Evolutionary conservation across 2,797 vertebrate genomes (phyloP).

Genomic region (Poecilia gillii): DNA sequence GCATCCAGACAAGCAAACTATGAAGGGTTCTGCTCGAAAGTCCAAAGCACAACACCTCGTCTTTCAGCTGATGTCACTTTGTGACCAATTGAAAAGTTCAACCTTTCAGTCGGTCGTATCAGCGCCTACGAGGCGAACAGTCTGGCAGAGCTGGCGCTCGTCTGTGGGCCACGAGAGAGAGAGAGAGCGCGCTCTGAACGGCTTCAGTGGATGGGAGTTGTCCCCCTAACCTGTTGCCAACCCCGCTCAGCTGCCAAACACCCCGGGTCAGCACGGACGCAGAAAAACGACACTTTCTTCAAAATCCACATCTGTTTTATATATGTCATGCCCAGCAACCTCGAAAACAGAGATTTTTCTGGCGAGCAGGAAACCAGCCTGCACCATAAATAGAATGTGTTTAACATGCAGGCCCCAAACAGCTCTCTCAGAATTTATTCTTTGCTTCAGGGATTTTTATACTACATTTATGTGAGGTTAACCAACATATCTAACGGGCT

Average conservation of each 20-base stretch:
- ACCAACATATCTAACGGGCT: conserved; percentile 51
- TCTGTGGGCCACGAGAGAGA: conserved; percentile 26
- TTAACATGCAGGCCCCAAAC: conserved; percentile 51
- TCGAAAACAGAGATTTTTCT: conserved; percentile 50
- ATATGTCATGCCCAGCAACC: conserved; percentile 60
- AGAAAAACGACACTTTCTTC: conserved; percentile 69
- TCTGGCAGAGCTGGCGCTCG: conserved; percentile 15
- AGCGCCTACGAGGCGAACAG: conserved; percentile 16
- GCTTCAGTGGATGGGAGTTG: conserved; percentile 53
- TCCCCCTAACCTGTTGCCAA: conserved; percentile 57
- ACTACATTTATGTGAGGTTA: conserved; percentile 59
- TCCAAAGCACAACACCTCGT: not conserved
- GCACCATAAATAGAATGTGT: conserved; percentile 70
- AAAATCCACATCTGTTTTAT: conserved; percentile 68
- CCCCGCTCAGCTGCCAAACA: conserved; percentile 56
- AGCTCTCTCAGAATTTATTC: conserved; percentile 42
- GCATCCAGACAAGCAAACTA: not conserved
- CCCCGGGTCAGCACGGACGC: conserved; percentile 47
- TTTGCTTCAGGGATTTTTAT: conserved; percentile 54
- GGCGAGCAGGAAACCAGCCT: conserved; percentile 55
- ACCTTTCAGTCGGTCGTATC: not conserved
- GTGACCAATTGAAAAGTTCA: conserved; percentile 32
- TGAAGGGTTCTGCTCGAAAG: not conserved
- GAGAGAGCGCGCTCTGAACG: conserved; percentile 37
- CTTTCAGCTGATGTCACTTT: conserved; percentile 23